phyloP scores from a whole-genome alignment of 2,888 invertebrate species.

The Cylloceria caligata region DNA sequence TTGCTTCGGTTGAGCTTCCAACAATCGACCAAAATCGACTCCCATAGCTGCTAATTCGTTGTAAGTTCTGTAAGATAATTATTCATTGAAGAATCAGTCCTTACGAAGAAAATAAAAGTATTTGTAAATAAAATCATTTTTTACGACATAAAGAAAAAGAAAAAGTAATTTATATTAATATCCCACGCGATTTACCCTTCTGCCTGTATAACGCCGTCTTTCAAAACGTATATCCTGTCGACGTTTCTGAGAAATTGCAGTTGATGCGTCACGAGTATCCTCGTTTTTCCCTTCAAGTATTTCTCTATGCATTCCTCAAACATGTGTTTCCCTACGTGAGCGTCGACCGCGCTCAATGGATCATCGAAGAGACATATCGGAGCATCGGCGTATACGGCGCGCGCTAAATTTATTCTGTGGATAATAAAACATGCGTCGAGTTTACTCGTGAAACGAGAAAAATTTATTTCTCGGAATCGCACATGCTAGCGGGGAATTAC shows the following conservation, averaged over 20 bases:
- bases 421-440: background rate
- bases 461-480: too few species aligned
- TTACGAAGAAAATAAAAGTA: too few species aligned
- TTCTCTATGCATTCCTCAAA: slow-evolving; percentile 92
- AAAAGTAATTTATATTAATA: background rate
- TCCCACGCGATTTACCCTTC: slow-evolving; percentile 74
- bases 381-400: slow-evolving; percentile 94
- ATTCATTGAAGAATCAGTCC: background rate
- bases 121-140: too few species aligned
- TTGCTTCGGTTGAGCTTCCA: slow-evolving; percentile 84
- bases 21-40: slow-evolving; percentile 91
- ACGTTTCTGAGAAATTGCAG: slow-evolving; percentile 86
- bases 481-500: too few species aligned
- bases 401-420: slow-evolving; percentile 91
- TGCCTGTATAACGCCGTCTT: slow-evolving; percentile 79
- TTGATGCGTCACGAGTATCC: slow-evolving; percentile 88
- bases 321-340: slow-evolving; percentile 94
- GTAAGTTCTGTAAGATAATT: slow-evolving; percentile 85
- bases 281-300: slow-evolving; percentile 85
- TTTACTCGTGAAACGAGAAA: background rate
- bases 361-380: slow-evolving; percentile 96
- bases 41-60: slow-evolving; percentile 90
- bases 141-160: background rate
- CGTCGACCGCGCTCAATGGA: slow-evolving; percentile 96
- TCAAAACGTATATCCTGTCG: slow-evolving; percentile 81